Evolutionary conservation across 2,888 invertebrate species (phyloP), one percentile per base, ranked within the genome.

Genomic region (Leptodirus hochenwartii): DNA sequence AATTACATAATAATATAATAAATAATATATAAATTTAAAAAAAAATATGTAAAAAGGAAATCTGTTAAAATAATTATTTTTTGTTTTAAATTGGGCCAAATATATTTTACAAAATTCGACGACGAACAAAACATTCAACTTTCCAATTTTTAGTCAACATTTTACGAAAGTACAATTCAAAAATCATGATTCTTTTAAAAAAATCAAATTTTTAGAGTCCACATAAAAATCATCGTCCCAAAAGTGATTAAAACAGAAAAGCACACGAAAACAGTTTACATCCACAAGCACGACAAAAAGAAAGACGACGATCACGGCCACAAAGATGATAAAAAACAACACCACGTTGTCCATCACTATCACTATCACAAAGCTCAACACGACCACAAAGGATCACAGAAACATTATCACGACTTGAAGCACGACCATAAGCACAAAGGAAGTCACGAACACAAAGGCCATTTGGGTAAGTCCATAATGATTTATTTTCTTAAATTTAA

Each of bases 261-360:
- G 35, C 69, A 69, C 42, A 69, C 66, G 5, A 66, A 66, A 43
- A 63, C 66, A 30, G 58, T 69, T 25, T 64, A 62, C 9, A 58
- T 68, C 26, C 67, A 67, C 39, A 61, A 65, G 34, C 62, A 3
- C 12, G n/a, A n/a, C n/a, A 11, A 30, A 13, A 15, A 25, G 12
- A 24, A 51, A 57, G 25, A 59, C 35, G 34, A 35, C 25, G 26
- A 26, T 9, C 36, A 41, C 15, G 27, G 29, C n/a, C 33, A 38
- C 14, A 22, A 29, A 10, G 42, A 41, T 36, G 40, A 42, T 9
- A 40, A 43, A 24, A 43, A 38, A 5, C 39, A 45, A 22, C 44
- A 46, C 32, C n/a, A n/a, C n/a, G n/a, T n/a, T n/a, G 43, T 44
- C 25, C 45, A 42, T 25, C 40, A 40, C 27, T 42, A 43, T 8